Evolutionary conservation across 2,888 invertebrate species (phyloP).

Genomic region (Invenusta paracnida): DNA sequence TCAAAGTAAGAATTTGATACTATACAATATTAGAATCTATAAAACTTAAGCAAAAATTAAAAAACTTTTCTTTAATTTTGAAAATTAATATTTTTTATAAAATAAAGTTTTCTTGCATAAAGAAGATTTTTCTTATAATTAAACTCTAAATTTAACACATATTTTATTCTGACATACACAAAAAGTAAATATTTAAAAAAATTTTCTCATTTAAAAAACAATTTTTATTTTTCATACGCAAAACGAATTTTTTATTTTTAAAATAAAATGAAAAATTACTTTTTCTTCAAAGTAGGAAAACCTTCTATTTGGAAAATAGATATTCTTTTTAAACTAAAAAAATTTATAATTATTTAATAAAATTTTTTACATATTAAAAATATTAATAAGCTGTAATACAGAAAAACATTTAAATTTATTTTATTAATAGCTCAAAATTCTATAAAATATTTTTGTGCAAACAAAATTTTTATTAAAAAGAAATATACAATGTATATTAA

Average conservation of each 20-base stretch:
- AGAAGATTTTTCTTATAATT: conserved; percentile 7
- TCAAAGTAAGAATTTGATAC: not conserved
- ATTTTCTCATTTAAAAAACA: not conserved
- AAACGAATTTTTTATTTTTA: conserved; percentile 24
- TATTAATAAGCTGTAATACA: not conserved
- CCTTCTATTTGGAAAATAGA: not conserved
- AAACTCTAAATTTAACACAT: conserved; percentile 3
- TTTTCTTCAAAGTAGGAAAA: not conserved
- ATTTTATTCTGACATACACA: not conserved
- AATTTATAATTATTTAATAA: not conserved
- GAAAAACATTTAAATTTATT: not conserved
- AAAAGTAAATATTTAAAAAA: not conserved
- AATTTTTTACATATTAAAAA: not conserved
- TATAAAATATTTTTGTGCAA: not conserved
- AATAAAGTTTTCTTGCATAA: not conserved
- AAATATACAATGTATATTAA: not conserved
- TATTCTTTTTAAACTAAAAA: conserved; percentile 17
- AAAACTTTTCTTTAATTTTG: conserved; percentile 19
- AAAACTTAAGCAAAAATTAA: not conserved
- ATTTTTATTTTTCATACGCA: conserved; percentile 3
- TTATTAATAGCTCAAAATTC: not conserved
- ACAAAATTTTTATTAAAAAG: not conserved
- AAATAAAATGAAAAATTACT: not conserved
- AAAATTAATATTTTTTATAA: conserved; percentile 24
- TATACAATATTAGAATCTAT: not conserved